phyloP scores from a whole-genome alignment of 2,797 vertebrate genomes.

The Rhynchonycteris naso region DNA sequence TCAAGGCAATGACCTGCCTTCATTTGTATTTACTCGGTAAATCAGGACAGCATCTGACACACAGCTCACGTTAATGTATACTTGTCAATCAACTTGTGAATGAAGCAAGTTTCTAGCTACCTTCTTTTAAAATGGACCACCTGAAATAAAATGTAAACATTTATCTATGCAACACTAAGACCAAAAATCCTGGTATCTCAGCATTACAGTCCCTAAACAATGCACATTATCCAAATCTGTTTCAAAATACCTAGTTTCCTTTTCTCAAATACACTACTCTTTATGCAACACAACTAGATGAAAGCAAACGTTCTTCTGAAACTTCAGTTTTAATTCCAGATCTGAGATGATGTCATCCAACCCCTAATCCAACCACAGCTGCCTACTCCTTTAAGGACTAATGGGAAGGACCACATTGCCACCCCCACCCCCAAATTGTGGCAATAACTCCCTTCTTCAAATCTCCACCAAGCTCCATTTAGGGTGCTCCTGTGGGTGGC shows the following conservation, averaged over 20 bases:
- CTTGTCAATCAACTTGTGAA: neutral
- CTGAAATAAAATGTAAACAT: constrained; percentile 48
- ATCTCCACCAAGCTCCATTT: neutral
- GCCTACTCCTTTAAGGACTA: neutral
- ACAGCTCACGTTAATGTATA: constrained; percentile 7
- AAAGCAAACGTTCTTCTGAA: constrained; percentile 20
- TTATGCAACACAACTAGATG: neutral
- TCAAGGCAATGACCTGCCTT: constrained; percentile 23
- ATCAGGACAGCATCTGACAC: constrained; percentile 1
- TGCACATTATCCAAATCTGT: neutral
- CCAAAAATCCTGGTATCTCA: neutral
- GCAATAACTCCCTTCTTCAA: neutral
- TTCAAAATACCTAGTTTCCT: neutral
- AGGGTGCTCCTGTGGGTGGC: neutral
- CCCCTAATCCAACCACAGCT: neutral
- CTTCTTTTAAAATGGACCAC: constrained; percentile 41
- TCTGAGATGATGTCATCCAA: neutral
- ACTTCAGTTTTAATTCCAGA: neutral
- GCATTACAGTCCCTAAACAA: neutral
- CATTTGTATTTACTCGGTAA: constrained; percentile 4
- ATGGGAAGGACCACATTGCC: neutral
- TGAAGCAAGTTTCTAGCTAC: neutral
- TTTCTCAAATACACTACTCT: constrained; percentile 27
- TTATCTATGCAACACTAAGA: neutral
- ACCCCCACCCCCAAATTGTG: neutral